Evolutionary conservation across 1,140 invertebrate species (phyloP).

Genomic region (Procambarus virginalis): DNA sequence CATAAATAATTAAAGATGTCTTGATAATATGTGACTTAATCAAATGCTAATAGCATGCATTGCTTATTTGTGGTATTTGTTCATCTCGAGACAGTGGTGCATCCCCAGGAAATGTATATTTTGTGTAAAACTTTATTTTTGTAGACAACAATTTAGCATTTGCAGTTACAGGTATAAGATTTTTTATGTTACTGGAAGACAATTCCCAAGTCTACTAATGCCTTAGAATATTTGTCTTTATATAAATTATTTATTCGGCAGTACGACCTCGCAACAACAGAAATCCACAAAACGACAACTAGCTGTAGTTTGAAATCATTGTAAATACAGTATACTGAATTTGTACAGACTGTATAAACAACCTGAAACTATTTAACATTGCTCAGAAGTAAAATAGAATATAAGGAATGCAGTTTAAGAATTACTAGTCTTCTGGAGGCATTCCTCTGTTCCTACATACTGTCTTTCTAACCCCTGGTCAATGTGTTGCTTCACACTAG

Average conservation of each 20-base stretch:
- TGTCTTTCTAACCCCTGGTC: background rate
- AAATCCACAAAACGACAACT: background rate
- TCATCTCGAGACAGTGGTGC: background rate
- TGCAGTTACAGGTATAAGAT: background rate
- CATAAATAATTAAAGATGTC: slow-evolving; percentile 17
- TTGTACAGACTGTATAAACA: slow-evolving; percentile 15
- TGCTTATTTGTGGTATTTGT: slow-evolving; percentile 11
- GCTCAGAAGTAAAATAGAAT: slow-evolving; percentile 5
- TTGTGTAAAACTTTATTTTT: slow-evolving; percentile 3
- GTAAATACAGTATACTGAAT: slow-evolving; percentile 3
- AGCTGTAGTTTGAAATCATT: background rate
- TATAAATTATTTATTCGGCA: slow-evolving; percentile 9
- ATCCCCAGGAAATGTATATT: background rate
- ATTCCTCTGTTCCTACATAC: slow-evolving; percentile 4
- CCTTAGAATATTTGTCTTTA: slow-evolving; percentile 8
- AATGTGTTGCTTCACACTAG: background rate
- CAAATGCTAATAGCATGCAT: slow-evolving; percentile 4
- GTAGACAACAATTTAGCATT: slow-evolving; percentile 1
- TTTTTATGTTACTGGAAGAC: background rate
- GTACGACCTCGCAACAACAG: slow-evolving; percentile 13
- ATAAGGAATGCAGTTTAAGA: slow-evolving; percentile 13
- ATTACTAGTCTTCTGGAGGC: slow-evolving; percentile 5
- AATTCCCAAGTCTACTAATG: background rate
- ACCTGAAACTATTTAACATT: slow-evolving; percentile 5
- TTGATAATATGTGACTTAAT: slow-evolving; percentile 9